phyloP scores from a whole-genome alignment of 2,797 vertebrate species.

The Champsocephalus esox region DNA sequence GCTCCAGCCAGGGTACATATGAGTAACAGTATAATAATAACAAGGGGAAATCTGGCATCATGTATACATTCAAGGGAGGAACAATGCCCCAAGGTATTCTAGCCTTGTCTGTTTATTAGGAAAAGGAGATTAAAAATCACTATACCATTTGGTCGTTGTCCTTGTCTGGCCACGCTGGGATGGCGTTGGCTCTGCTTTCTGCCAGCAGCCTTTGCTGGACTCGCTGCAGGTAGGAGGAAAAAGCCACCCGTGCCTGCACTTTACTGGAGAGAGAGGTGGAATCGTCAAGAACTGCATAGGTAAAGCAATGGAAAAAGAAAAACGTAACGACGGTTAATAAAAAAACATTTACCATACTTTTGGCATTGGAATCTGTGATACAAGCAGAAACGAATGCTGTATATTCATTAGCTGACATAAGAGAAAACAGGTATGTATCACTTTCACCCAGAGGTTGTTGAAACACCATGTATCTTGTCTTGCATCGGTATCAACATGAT shows the following conservation, averaged over 20 bases:
- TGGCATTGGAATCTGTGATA: conserved; percentile 38
- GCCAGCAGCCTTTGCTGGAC: conserved; percentile 91
- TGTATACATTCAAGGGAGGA: conserved; percentile 53
- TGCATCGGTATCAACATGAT: conserved; percentile 55
- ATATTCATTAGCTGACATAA: conserved; percentile 40
- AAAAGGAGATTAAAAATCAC: conserved; percentile 37
- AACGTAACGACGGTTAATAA: conserved; percentile 25
- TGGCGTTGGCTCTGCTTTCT: conserved; percentile 83
- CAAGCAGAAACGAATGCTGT: conserved; percentile 17
- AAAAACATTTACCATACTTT: conserved; percentile 25
- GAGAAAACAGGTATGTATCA: conserved; percentile 66
- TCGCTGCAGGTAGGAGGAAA: conserved; percentile 94
- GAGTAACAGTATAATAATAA: conserved; percentile 63
- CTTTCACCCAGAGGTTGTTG: conserved; percentile 55
- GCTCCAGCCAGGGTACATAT: conserved; percentile 52
- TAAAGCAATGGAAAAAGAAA: conserved; percentile 20
- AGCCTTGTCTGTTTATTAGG: conserved; percentile 40
- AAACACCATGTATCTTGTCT: conserved; percentile 60
- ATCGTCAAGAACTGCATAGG: conserved; percentile 17
- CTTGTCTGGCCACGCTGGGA: conserved; percentile 87
- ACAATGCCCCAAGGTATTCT: conserved; percentile 47
- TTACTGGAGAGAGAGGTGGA: conserved; percentile 85
- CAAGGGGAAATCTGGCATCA: conserved; percentile 62
- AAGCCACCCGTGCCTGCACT: conserved; percentile 94
- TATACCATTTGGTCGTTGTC: conserved; percentile 95